Evolutionary conservation across 2,888 invertebrate species (phyloP).

Genomic region (Zaprionus bogoriensis): DNA sequence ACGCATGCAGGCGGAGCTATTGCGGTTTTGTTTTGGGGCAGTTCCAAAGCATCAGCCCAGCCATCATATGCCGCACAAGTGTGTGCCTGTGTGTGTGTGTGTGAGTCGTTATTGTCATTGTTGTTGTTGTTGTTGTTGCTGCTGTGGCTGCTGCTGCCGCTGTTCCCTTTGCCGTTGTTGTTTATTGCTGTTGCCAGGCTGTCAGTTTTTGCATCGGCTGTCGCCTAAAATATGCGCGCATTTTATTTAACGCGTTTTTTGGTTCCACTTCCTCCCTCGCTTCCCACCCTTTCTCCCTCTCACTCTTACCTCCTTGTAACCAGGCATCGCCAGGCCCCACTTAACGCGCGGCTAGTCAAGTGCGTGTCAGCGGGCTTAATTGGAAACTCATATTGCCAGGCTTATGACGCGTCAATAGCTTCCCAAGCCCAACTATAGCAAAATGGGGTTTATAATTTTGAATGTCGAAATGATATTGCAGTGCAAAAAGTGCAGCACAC

Average conservation of each 20-base stretch:
- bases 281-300: neutral
- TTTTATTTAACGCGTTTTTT: constrained; percentile 63
- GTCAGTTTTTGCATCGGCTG: constrained; percentile 59
- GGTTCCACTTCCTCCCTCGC: neutral
- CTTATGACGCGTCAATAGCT: constrained; percentile 40
- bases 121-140: constrained; percentile 16
- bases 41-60: constrained; percentile 24
- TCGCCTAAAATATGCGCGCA: constrained; percentile 61
- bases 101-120: neutral
- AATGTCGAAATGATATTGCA: too few relatives aligned
- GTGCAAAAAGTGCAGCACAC: too few relatives aligned
- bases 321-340: neutral
- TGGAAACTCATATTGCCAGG: constrained; percentile 45
- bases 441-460: neutral
- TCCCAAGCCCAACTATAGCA: constrained; percentile 1
- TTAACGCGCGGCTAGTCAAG: constrained; percentile 20
- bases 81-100: neutral
- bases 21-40: constrained; percentile 34
- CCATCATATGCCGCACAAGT: constrained; percentile 23
- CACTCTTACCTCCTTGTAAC: too few relatives aligned
- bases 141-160: constrained; percentile 9
- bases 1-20: constrained; percentile 38
- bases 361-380: constrained; percentile 52
- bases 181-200: constrained; percentile 32
- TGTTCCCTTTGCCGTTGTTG: constrained; percentile 15